A percentile compares a stretch with the other conserved stretches of the same genome.
These are phyloP conservation scores for Gymnocephalus cernua DNA, from an alignment of 2,113 vertebrate species.

Conservation along the genomic window DNA sequence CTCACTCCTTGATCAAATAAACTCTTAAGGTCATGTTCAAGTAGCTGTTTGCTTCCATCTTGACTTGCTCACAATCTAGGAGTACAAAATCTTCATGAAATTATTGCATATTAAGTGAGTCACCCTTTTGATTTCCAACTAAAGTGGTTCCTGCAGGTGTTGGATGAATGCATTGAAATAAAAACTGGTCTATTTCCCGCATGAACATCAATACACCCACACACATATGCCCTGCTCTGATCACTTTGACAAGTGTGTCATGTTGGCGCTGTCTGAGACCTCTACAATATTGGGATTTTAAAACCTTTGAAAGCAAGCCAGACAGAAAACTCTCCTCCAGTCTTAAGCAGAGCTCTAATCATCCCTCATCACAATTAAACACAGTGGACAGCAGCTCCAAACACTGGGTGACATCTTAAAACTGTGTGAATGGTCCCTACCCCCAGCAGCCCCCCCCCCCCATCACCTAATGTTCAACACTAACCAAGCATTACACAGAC, in stretches of 20 bases:
- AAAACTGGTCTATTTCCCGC: constrained; percentile 66
- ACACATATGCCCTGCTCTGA: constrained; percentile 76
- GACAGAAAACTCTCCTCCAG: constrained; percentile 40
- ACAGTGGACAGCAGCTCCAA: constrained; percentile 67
- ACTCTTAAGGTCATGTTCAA: constrained; percentile 22
- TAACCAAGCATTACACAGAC: constrained; percentile 76
- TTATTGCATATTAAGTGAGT: constrained; percentile 61
- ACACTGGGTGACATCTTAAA: constrained; percentile 71
- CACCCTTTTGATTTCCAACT: constrained; percentile 48
- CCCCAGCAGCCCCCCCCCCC: background rate
- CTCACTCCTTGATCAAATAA: constrained; percentile 24
- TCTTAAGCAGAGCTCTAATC: constrained; percentile 61
- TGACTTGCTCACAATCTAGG: constrained; percentile 9
- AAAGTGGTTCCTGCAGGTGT: constrained; percentile 75
- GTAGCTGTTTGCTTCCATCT: constrained; percentile 36
- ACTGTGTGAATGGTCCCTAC: constrained; percentile 60
- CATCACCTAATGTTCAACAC: constrained; percentile 76
- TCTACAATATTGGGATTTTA: constrained; percentile 59
- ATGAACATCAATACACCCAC: constrained; percentile 69
- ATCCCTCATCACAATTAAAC: constrained; percentile 73
- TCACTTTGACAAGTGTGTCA: constrained; percentile 74
- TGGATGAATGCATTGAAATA: constrained; percentile 69
- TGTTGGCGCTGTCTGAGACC: constrained; percentile 60
- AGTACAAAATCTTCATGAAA: constrained; percentile 54
- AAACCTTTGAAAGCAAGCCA: constrained; percentile 51